These are phyloP conservation scores for Nemotelus pantherinus DNA, from an alignment of 2,888 invertebrate species.

Conservation along the genomic window DNA sequence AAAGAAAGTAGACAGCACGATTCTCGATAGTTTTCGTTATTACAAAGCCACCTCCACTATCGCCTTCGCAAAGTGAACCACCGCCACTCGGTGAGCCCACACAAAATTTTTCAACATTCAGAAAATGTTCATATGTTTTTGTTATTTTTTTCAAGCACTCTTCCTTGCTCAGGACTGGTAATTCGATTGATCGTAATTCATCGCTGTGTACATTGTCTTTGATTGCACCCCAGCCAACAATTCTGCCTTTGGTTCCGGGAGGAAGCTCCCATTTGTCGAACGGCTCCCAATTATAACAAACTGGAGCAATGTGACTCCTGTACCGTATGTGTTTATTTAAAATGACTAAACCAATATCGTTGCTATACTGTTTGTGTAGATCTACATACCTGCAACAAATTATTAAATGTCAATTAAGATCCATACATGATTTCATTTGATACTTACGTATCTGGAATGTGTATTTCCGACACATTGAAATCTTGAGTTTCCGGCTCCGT, in stretches of 20 bases:
- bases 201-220: conserved; percentile 45
- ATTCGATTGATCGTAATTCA: conserved; percentile 50
- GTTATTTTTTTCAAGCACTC: conserved; percentile 52
- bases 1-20: conserved; percentile 51
- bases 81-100: conserved; percentile 52
- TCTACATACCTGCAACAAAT: conserved; percentile 51
- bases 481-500: conserved; percentile 48
- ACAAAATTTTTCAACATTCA: conserved; percentile 56
- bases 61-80: conserved; percentile 51
- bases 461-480: conserved; percentile 50
- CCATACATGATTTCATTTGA: too few species aligned
- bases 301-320: conserved; percentile 59
- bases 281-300: conserved; percentile 58
- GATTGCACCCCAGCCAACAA: conserved; percentile 54
- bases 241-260: conserved; percentile 46
- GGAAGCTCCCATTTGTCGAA: conserved; percentile 45
- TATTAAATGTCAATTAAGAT: neutral
- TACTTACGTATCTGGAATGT: conserved; percentile 48
- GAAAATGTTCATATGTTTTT: conserved; percentile 49
- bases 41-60: conserved; percentile 53
- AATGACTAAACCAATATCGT: conserved; percentile 61
- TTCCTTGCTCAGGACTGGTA: conserved; percentile 50
- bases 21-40: conserved; percentile 40
- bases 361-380: conserved; percentile 52
- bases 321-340: conserved; percentile 56